These are phyloP conservation scores for Patiria pectinifera DNA, from an alignment of 53 echinoderm and acorn worm species.

Conservation along the genomic window DNA sequence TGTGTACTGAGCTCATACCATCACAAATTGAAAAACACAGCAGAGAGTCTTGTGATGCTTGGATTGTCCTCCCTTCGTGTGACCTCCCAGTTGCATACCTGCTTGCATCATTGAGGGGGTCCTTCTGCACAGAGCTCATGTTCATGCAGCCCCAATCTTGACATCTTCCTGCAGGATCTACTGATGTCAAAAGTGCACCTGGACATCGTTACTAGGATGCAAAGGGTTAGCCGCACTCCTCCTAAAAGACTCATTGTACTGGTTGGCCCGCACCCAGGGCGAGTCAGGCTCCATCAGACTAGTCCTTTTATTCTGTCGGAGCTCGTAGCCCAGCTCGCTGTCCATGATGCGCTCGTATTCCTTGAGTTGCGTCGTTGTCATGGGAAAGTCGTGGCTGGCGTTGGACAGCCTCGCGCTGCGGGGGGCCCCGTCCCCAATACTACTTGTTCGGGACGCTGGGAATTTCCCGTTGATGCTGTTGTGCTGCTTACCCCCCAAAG, in stretches of 20 bases:
- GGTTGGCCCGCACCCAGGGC: constrained; percentile 60
- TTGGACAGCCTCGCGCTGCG: constrained; percentile 12
- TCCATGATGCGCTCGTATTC: constrained; percentile 70
- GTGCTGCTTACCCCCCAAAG: constrained; percentile 13
- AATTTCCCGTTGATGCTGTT: constrained; percentile 38
- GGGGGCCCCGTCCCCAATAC: constrained; percentile 1
- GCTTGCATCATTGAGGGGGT: no score
- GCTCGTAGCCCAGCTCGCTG: constrained; percentile 55
- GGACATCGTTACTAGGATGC: constrained; percentile 7
- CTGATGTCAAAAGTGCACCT: constrained; percentile 42
- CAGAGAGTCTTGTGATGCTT: no score
- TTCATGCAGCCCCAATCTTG: neutral
- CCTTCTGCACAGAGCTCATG: neutral
- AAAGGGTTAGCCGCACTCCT: constrained; percentile 35
- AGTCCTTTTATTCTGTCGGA: constrained; percentile 33
- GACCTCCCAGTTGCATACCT: no score
- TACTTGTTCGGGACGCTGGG: neutral
- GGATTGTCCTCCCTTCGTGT: no score
- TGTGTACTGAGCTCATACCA: no score
- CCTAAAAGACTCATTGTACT: constrained; percentile 58
- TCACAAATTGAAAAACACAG: no score
- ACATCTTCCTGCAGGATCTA: neutral
- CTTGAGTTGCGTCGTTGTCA: constrained; percentile 47
- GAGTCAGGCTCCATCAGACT: constrained; percentile 44
- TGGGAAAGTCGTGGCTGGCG: constrained; percentile 33